These are phyloP conservation scores for Eulithis testata DNA, from an alignment of 2,888 invertebrate genomes.

Conservation along the genomic window DNA sequence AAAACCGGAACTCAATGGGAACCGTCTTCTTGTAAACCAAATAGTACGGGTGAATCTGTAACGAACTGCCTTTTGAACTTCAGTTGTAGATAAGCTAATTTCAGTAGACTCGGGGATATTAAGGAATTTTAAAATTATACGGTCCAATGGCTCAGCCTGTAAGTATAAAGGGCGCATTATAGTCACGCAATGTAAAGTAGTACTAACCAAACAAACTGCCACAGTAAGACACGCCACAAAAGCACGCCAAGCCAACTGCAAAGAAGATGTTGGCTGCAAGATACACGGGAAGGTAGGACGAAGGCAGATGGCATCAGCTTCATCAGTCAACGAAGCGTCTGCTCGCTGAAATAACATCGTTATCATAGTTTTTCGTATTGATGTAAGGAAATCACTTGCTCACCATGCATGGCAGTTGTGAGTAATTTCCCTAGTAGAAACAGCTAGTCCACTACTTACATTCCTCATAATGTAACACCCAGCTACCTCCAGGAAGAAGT, in stretches of 20 bases:
- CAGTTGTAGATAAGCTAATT: background rate
- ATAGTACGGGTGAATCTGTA: conserved; percentile 66
- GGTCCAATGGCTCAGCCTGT: too few relatives aligned
- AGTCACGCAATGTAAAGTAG: conserved; percentile 11
- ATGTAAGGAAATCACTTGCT: too few relatives aligned
- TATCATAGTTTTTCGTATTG: background rate
- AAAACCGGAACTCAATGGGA: conserved; percentile 61
- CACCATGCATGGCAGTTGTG: too few relatives aligned
- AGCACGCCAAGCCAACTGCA: conserved; percentile 61
- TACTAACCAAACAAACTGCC: conserved; percentile 62
- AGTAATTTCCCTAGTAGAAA: too few relatives aligned
- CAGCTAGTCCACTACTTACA: conserved; percentile 48
- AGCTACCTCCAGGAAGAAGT: conserved; percentile 67
- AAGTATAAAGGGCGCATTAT: too few relatives aligned
- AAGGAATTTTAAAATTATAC: too few relatives aligned
- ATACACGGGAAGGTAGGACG: conserved; percentile 73
- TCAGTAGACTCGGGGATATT: too few relatives aligned
- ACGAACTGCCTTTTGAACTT: background rate
- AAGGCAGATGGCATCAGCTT: conserved; percentile 71
- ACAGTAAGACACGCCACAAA: conserved; percentile 61
- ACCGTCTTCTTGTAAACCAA: conserved; percentile 57
- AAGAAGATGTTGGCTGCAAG: conserved; percentile 67
- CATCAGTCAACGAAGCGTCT: conserved; percentile 63
- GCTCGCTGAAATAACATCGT: conserved; percentile 50
- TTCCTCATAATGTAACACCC: conserved; percentile 72